phyloP scores from a whole-genome alignment of 2,888 invertebrate species.

The Netelia fuscicornis region DNA sequence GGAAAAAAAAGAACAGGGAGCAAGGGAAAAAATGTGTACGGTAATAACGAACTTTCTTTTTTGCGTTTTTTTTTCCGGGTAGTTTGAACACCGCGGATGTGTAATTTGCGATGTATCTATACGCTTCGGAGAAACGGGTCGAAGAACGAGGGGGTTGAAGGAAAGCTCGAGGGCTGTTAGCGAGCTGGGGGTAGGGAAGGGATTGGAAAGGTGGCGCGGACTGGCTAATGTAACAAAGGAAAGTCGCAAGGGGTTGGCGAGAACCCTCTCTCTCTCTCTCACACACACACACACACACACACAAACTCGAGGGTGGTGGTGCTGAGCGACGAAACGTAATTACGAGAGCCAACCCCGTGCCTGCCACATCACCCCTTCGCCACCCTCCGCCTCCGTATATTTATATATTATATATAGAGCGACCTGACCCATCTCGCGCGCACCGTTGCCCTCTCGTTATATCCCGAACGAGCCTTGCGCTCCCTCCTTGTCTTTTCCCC shows the following conservation, averaged over 20 bases:
- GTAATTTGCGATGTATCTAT: constrained; percentile 58
- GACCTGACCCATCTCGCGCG: constrained; percentile 46
- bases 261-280: constrained; percentile 35
- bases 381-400: constrained; percentile 27
- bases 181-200: constrained; percentile 48
- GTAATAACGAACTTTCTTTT: constrained; percentile 20
- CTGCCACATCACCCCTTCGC: constrained; percentile 26
- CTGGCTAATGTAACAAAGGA: constrained; percentile 81
- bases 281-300: too few relatives aligned
- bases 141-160: constrained; percentile 43
- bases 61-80: constrained; percentile 18
- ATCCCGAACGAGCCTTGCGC: constrained; percentile 30
- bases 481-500: constrained; percentile 8
- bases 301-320: constrained; percentile 36
- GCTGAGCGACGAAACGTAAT: constrained; percentile 76
- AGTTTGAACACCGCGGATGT: constrained; percentile 32
- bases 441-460: constrained; percentile 32
- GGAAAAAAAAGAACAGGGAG: background rate
- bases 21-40: background rate
- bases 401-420: constrained; percentile 8
- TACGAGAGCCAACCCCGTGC: constrained; percentile 66
- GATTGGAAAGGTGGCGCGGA: constrained; percentile 70
- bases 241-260: constrained; percentile 72
- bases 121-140: constrained; percentile 57
- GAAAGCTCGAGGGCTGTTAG: constrained; percentile 71